Conservation (phyloP, 53 echinoderm and acorn worm species). For the Astropecten irregularis region DNA sequence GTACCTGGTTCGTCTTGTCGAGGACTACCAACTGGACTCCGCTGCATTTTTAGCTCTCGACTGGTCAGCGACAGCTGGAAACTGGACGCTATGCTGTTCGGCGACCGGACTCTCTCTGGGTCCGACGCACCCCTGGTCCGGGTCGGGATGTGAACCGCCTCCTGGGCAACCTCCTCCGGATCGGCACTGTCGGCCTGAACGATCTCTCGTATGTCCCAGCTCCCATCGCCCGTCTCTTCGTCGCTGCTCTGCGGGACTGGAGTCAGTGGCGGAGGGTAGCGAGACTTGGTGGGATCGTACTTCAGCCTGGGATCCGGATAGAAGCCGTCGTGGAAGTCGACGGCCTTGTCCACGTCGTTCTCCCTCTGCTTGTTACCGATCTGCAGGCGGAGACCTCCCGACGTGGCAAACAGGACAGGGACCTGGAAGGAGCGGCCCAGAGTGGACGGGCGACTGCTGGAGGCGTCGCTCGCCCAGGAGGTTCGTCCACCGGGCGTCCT, state of each 20-base stretch:
- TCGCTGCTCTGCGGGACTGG: slow-evolving; percentile 57
- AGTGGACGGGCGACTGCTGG: slow-evolving; percentile 56
- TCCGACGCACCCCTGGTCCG: background rate
- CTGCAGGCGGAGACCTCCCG: slow-evolving; percentile 81
- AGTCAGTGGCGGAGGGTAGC: slow-evolving; percentile 60
- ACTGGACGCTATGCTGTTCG: slow-evolving; percentile 18
- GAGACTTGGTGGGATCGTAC: slow-evolving; percentile 37
- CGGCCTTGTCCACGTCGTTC: slow-evolving; percentile 54
- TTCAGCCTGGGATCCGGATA: slow-evolving; percentile 13
- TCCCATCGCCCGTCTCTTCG: slow-evolving; percentile 47
- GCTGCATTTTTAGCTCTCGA: slow-evolving; percentile 17
- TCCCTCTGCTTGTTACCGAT: slow-evolving; percentile 59
- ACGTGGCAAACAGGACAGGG: slow-evolving; percentile 88
- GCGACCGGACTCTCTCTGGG: background rate
- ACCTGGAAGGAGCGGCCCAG: slow-evolving; percentile 72
- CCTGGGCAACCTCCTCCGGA: slow-evolving; percentile 20
- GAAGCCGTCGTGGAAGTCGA: slow-evolving; percentile 24
- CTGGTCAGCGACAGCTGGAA: slow-evolving; percentile 45
- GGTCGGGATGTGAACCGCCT: background rate
- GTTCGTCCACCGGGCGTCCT: slow-evolving; percentile 48
- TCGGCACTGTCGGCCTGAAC: background rate
- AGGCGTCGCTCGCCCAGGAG: slow-evolving; percentile 75
- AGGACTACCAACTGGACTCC: background rate
- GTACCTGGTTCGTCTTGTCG: background rate
- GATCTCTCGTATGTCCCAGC: slow-evolving; percentile 26